Percentiles rank a stretch among this genome's conserved stretches.
Conservation (phyloP, 2,113 vertebrate genomes). For the Leuciscus idus region DNA sequence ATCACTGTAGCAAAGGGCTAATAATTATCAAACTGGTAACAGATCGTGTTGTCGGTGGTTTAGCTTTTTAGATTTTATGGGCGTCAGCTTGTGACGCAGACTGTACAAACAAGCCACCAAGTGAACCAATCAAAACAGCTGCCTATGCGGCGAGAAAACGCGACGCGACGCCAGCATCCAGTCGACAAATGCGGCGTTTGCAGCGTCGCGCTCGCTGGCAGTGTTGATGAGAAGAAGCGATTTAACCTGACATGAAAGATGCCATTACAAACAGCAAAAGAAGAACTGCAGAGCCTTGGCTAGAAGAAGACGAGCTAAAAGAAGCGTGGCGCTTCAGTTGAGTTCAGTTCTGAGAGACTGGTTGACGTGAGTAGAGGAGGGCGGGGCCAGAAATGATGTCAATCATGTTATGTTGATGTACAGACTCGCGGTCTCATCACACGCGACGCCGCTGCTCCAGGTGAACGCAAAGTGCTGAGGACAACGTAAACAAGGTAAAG, state of each 20-base stretch:
- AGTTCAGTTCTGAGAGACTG: background rate
- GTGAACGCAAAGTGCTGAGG: background rate
- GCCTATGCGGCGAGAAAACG: background rate
- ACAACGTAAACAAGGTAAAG: background rate
- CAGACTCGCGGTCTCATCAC: background rate
- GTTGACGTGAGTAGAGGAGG: background rate
- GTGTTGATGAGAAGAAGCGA: background rate
- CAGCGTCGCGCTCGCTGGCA: background rate
- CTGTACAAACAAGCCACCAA: no score
- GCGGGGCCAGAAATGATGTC: background rate
- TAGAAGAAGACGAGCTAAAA: background rate
- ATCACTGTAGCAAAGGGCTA: no score
- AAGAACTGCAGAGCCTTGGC: background rate
- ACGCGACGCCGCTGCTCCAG: background rate
- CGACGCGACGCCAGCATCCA: conserved; percentile 13
- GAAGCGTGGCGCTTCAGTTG: background rate
- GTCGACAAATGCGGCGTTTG: background rate
- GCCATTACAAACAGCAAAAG: background rate
- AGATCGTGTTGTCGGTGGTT: background rate
- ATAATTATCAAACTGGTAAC: background rate
- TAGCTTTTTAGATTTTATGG: background rate
- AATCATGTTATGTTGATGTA: conserved; percentile 8
- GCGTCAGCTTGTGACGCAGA: background rate
- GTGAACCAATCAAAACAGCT: background rate
- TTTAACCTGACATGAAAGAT: background rate